Conservation (phyloP, 2,113 vertebrate species). For the Myiozetetes cayanensis region DNA sequence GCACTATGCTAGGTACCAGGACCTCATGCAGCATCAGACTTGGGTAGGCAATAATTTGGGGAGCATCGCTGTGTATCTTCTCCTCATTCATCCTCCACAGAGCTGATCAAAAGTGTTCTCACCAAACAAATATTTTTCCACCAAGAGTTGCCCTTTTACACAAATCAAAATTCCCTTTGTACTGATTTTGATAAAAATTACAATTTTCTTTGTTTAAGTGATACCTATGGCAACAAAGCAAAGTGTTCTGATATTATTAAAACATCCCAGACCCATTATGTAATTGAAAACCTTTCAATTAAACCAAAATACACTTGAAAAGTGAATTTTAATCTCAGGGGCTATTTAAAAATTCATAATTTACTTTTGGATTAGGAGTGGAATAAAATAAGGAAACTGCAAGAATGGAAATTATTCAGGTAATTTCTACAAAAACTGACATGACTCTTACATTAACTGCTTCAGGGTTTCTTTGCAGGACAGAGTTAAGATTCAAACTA, state of each 20-base stretch:
- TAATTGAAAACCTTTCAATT: not conserved
- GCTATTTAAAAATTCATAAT: not conserved
- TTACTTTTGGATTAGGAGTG: not conserved
- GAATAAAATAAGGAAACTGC: not conserved
- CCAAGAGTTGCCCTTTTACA: not conserved
- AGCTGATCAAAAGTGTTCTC: not conserved
- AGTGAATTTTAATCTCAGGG: not conserved
- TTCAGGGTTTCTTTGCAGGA: not conserved
- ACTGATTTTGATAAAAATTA: not conserved
- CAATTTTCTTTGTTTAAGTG: not conserved
- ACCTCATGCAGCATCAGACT: not conserved
- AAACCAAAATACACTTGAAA: not conserved
- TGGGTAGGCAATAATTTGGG: not conserved
- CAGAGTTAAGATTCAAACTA: not conserved
- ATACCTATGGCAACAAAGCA: no score
- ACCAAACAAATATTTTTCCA: not conserved
- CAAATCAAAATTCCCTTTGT: not conserved
- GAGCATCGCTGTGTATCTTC: not conserved
- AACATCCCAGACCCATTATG: not conserved
- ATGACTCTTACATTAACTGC: not conserved
- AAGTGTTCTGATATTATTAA: not conserved
- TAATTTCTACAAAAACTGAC: not conserved
- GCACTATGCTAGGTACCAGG: not conserved
- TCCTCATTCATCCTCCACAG: not conserved
- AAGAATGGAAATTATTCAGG: not conserved